Evolutionary conservation across 2,797 vertebrate species (phyloP), one percentile per base, ranked within the genome.

Genomic region (Sitta carolinensis): DNA sequence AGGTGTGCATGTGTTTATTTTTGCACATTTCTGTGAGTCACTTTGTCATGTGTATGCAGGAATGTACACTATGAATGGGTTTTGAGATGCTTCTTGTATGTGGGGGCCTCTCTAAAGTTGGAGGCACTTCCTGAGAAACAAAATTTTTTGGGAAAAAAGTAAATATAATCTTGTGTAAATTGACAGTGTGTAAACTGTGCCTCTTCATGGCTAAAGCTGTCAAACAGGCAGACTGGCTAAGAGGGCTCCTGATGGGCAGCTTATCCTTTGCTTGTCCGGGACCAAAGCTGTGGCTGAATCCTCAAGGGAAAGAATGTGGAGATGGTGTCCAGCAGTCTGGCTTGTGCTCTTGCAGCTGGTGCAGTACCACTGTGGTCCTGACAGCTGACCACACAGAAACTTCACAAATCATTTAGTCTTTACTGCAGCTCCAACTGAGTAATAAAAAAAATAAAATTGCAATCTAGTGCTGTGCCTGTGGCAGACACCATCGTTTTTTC

Each of bases 241-340:
- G 34, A 57, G 4, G 5, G 21, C 58, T 57, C 15, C 29, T 78
- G 42, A 27, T n/a, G 47, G 27, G 25, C 38, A 84, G 38, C 40
- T 80, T 6, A 5, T 89, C 43, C 30, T 84, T 9, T 8, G 3
- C 12, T 50, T 70, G 10, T 40, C 5, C 29, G 52, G 63, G 27
- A 62, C 26, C 26, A 36, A 69, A 84, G n/a, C 5, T 74, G 25
- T 61, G 36, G 55, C 42, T 70, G 18, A 25, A n/a, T 62, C 4
- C 76, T 81, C 16, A 50, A 64, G 30, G 48, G 16, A 59, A 27
- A 34, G 30, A 12, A 11, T 0, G 0, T 6, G 4, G 19, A 13
- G 23, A 32, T 5, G 5, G 13, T n/a, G 11, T 51, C 51, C 58
- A 50, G 59, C 23, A 87, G 15, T 8, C 15, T 6, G 5, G 45